Conservation (phyloP, 2,888 invertebrate species). For the Troides oblongomaculatus region DNA sequence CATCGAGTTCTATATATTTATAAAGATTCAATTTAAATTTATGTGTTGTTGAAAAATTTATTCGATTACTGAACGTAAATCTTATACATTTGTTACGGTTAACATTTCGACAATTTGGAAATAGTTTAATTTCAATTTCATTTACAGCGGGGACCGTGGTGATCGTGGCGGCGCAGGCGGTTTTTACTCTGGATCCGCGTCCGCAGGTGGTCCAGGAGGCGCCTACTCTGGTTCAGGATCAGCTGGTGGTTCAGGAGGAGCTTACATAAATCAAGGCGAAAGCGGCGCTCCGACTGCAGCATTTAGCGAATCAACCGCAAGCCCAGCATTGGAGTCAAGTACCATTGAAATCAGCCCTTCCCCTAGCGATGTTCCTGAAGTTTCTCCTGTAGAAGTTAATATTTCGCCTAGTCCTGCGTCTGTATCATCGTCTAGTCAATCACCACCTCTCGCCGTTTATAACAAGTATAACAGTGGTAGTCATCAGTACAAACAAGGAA, state of each 20-base stretch:
- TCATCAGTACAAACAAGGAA: conserved; percentile 66
- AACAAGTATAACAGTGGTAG: conserved; percentile 36
- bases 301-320: neutral
- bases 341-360: neutral
- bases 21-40: neutral
- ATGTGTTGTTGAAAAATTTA: too few relatives aligned
- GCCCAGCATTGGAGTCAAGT: neutral
- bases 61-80: too few relatives aligned
- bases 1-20: neutral
- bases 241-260: conserved; percentile 36
- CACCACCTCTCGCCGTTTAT: conserved; percentile 22
- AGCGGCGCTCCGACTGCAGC: neutral
- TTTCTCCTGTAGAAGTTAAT: neutral
- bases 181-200: conserved; percentile 45
- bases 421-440: neutral
- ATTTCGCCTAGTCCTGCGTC: neutral
- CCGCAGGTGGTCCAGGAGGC: conserved; percentile 35
- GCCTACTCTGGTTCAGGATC: conserved; percentile 35
- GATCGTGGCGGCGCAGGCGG: conserved; percentile 43
- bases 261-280: conserved; percentile 34
- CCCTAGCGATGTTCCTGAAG: conserved; percentile 1
- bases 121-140: neutral
- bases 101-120: neutral
- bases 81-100: too few relatives aligned
- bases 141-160: conserved; percentile 40